A percentile compares a stretch with the other conserved stretches of the same genome.
Evolutionary conservation across 2,888 invertebrate genomes (phyloP).

Genomic region (Margaritifera margaritifera): DNA sequence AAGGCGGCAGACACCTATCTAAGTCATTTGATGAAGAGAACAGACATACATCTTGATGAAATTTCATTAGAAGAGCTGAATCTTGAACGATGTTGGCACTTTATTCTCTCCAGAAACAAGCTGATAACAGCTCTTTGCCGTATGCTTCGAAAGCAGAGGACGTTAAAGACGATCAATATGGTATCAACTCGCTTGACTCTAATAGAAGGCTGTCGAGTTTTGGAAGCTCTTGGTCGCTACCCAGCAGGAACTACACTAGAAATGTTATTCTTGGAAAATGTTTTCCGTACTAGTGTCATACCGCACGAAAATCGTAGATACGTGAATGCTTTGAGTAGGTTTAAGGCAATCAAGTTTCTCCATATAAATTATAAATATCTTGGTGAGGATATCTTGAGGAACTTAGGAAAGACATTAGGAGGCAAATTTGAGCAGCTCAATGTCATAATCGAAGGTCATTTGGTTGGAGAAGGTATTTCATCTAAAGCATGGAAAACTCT

Average conservation of each 20-base stretch:
- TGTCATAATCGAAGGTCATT: slow-evolving; percentile 37
- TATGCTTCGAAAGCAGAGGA: slow-evolving; percentile 38
- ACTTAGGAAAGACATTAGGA: slow-evolving; percentile 27
- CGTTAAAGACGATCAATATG: slow-evolving; percentile 30
- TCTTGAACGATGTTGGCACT: slow-evolving; percentile 46
- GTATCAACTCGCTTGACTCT: slow-evolving; percentile 35
- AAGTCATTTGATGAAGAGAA: slow-evolving; percentile 19
- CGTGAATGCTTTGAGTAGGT: slow-evolving; percentile 30
- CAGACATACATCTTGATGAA: slow-evolving; percentile 29
- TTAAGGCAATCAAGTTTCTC: slow-evolving; percentile 21
- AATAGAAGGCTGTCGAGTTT: slow-evolving; percentile 40
- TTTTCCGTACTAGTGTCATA: slow-evolving; percentile 38
- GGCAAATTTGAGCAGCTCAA: slow-evolving; percentile 28
- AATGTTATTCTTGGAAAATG: slow-evolving; percentile 39
- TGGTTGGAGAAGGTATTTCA: slow-evolving; percentile 33
- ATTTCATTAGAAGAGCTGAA: slow-evolving; percentile 35
- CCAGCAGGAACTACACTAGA: slow-evolving; percentile 27
- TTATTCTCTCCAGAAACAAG: slow-evolving; percentile 37
- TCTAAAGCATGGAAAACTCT: slow-evolving; percentile 37
- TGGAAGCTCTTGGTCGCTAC: slow-evolving; percentile 38
- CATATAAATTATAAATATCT: slow-evolving; percentile 42
- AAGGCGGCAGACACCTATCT: slow-evolving; percentile 32
- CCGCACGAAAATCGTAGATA: slow-evolving; percentile 32
- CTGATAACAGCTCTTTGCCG: slow-evolving; percentile 35
- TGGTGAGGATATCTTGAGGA: slow-evolving; percentile 24